These are phyloP conservation scores for Branchellion lobata DNA, from an alignment of 2,888 invertebrate genomes.

Conservation along the genomic window DNA sequence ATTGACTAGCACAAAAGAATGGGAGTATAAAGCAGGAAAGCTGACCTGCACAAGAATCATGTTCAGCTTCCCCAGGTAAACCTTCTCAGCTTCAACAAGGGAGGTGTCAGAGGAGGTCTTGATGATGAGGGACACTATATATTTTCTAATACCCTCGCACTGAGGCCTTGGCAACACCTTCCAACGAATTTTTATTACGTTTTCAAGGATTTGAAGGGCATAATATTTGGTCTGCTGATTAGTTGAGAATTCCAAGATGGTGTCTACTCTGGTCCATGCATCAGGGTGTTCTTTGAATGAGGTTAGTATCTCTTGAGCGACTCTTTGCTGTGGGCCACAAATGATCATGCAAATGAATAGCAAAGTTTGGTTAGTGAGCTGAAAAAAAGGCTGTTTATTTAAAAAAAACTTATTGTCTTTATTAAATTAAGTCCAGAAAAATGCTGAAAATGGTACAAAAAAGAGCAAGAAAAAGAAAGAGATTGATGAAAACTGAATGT, in stretches of 20 bases:
- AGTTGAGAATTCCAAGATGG: constrained; percentile 89
- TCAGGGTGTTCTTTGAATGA: constrained; percentile 95
- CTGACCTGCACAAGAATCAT: constrained; percentile 92
- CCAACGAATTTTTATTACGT: constrained; percentile 97
- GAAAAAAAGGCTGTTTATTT: not conserved
- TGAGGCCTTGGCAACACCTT: constrained; percentile 96
- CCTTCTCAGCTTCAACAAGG: constrained; percentile 86
- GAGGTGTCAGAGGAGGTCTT: constrained; percentile 91
- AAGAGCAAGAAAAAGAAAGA: too few species aligned
- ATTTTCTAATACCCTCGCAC: constrained; percentile 97
- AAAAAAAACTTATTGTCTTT: not conserved
- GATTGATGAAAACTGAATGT: too few species aligned
- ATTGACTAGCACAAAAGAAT: not conserved
- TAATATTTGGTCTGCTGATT: constrained; percentile 99
- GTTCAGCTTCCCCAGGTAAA: constrained; percentile 94
- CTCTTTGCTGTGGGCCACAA: constrained; percentile 62
- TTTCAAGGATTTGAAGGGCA: constrained; percentile 96
- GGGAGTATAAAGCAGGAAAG: not conserved
- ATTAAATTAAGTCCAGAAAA: not conserved
- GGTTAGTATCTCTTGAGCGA: constrained; percentile 92
- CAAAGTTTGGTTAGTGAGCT: not conserved
- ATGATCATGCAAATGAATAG: not conserved
- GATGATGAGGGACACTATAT: constrained; percentile 96
- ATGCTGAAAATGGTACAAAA: too few species aligned
- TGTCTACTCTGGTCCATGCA: constrained; percentile 98